Base-by-base conservation (phyloP, 2,113 vertebrate species). In the Montifringilla adamsi region DNA sequence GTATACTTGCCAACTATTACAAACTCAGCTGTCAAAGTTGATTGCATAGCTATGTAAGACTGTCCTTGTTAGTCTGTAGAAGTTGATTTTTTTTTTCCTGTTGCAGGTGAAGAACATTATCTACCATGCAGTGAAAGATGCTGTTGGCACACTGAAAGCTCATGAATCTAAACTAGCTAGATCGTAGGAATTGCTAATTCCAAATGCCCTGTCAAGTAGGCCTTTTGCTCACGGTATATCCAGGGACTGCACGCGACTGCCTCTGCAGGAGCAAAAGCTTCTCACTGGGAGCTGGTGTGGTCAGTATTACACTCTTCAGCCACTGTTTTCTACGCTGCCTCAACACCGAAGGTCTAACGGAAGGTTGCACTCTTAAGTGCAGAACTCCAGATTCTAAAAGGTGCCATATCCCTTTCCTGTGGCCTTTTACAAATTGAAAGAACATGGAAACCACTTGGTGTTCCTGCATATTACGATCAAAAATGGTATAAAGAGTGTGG, bases 101-200 rank as follows among this genome's bases (percentile, higher is more conserved):
- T 95, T 94, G 53, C 97, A 99, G 99, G 99, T 99, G 98, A 99
- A 99, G 98, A 99, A 99, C 97, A 99, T 99, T 98, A 99, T 99
- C 96, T 99, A 99, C 98, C 99, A 99, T 15, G 99, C 99, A 86
- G 99, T 99, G 97, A 99, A 99, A 98, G 99, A 99, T 66, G 99
- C 99, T 43, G 99, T 99, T 89, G 99, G 99, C 96, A 99, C 99
- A 76, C 98, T 99, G 96, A 99, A 99, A 97, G 98, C 99, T 96
- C 99, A 99, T 14, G 99, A 99, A 97, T 98, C 99, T 83, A 99
- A 99, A 97, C 97, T 99, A 97, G 98, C 98, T 74, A 98, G 99
- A 89, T 99, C 99, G 4, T 99, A 99, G 98, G 96, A 91, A 41
- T 21, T 90, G 94, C 94, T 88, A 81, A 93, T 97, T 96, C 94